Evolutionary conservation across 2,888 invertebrate species (phyloP).

Genomic region (Phrixothrix hirtus): DNA sequence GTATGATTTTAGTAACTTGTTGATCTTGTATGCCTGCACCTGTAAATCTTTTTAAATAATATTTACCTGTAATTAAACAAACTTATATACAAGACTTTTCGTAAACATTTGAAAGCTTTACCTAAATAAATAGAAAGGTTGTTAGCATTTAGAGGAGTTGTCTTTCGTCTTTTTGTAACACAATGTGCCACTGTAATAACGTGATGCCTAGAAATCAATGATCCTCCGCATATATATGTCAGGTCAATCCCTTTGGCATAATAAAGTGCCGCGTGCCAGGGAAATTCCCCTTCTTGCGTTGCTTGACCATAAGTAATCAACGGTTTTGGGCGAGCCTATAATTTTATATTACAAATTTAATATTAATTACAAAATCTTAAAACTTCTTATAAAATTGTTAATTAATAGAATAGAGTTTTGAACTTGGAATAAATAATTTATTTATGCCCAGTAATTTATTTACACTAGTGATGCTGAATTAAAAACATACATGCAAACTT

Average conservation of each 20-base stretch:
- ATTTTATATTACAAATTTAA: too few relatives aligned
- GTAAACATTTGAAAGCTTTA: slow-evolving; percentile 6
- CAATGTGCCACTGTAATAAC: slow-evolving; percentile 53
- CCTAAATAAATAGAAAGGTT: slow-evolving; percentile 47
- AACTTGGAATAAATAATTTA: too few relatives aligned
- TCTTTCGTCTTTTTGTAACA: slow-evolving; percentile 44
- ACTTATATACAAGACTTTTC: too few relatives aligned
- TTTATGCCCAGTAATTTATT: too few relatives aligned
- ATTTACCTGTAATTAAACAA: slow-evolving; percentile 47
- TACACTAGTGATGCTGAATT: too few relatives aligned
- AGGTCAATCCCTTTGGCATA: slow-evolving; percentile 55
- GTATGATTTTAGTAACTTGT: slow-evolving; percentile 45
- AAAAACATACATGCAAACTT: too few relatives aligned
- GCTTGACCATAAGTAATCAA: slow-evolving; percentile 64
- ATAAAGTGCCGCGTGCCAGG: slow-evolving; percentile 70
- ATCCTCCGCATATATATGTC: slow-evolving; percentile 50
- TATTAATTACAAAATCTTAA: too few relatives aligned
- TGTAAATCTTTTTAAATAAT: slow-evolving; percentile 50
- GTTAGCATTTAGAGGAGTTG: slow-evolving; percentile 38
- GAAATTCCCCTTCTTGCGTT: slow-evolving; percentile 66
- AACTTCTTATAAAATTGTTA: too few relatives aligned
- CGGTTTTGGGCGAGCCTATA: slow-evolving; percentile 58
- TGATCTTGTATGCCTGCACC: slow-evolving; percentile 51
- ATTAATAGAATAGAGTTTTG: too few relatives aligned
- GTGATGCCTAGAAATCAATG: slow-evolving; percentile 45